These are phyloP conservation scores for Caradrina kadenii DNA, from an alignment of 2,888 invertebrate genomes.

Conservation along the genomic window DNA sequence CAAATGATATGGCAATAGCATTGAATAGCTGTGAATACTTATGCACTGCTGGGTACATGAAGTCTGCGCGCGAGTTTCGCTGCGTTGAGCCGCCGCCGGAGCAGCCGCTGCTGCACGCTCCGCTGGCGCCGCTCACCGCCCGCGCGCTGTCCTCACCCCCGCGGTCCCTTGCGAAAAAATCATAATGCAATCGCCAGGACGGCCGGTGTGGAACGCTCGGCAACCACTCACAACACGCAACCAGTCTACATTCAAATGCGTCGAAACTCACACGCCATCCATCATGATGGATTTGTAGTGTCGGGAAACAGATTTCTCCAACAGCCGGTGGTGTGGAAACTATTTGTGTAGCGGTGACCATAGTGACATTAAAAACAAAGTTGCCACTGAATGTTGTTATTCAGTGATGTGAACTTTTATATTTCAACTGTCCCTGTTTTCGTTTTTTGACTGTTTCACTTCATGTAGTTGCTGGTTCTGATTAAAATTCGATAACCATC, in stretches of 20 bases:
- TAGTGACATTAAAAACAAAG: conserved; percentile 74
- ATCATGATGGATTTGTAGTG: conserved; percentile 87
- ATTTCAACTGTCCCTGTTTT: conserved; percentile 61
- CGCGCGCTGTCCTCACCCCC: conserved; percentile 81
- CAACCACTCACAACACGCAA: conserved; percentile 86
- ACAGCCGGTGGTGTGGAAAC: conserved; percentile 79
- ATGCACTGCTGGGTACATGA: conserved; percentile 70
- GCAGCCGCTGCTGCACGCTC: conserved; percentile 88
- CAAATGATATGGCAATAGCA: conserved; percentile 66
- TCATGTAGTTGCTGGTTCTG: conserved; percentile 37
- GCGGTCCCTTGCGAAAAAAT: conserved; percentile 90
- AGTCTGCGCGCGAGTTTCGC: conserved; percentile 80
- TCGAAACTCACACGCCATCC: conserved; percentile 89
- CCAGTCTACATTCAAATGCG: conserved; percentile 89
- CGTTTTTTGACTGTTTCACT: conserved; percentile 49
- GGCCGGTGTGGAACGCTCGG: conserved; percentile 88
- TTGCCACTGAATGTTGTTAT: conserved; percentile 85
- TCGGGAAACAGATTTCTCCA: conserved; percentile 87
- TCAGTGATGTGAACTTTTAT: conserved; percentile 86
- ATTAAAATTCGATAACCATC: conserved; percentile 42
- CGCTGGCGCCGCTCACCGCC: conserved; percentile 81
- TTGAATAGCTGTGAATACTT: conserved; percentile 70
- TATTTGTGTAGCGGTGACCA: conserved; percentile 72
- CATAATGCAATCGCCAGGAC: conserved; percentile 90
- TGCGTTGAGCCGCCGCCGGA: conserved; percentile 80